These are phyloP conservation scores for Serrognathus titanus DNA, from an alignment of 2,888 invertebrate genomes.

Conservation along the genomic window DNA sequence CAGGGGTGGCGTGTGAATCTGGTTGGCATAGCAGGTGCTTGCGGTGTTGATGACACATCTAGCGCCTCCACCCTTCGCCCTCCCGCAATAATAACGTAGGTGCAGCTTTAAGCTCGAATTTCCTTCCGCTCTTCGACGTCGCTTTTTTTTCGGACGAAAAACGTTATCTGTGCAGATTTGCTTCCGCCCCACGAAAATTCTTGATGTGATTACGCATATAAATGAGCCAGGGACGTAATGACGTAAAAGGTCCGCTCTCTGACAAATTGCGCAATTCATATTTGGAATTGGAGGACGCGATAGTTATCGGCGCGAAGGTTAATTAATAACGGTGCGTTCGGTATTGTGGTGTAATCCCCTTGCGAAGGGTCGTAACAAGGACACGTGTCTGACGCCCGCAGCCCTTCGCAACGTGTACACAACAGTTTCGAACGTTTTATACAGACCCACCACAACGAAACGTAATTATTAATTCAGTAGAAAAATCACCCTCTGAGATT, in stretches of 20 bases:
- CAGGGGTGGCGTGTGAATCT: conserved; percentile 30
- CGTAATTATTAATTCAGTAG: background rate
- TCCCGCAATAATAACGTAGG: too few relatives aligned
- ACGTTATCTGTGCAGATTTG: too few relatives aligned
- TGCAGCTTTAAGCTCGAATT: too few relatives aligned
- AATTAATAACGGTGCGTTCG: conserved; percentile 39
- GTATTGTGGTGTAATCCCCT: conserved; percentile 36
- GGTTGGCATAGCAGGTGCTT: conserved; percentile 32
- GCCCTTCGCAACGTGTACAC: conserved; percentile 8
- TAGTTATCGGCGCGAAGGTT: conserved; percentile 40
- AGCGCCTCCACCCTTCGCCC: conserved; percentile 6
- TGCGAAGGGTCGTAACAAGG: conserved; percentile 35
- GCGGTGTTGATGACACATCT: conserved; percentile 35
- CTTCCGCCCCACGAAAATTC: too few relatives aligned
- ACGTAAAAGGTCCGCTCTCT: background rate
- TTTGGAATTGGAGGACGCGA: conserved; percentile 22
- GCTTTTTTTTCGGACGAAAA: too few relatives aligned
- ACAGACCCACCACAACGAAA: background rate
- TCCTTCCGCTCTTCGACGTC: too few relatives aligned
- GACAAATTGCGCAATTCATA: background rate
- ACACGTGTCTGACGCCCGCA: conserved; percentile 36
- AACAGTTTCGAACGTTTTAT: conserved; percentile 1
- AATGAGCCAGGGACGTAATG: too few relatives aligned
- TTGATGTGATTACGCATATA: too few relatives aligned
- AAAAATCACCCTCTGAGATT: too few relatives aligned